Conservation (phyloP, 2,113 vertebrate species). For the Pseudolaguvia tuberculata region DNA sequence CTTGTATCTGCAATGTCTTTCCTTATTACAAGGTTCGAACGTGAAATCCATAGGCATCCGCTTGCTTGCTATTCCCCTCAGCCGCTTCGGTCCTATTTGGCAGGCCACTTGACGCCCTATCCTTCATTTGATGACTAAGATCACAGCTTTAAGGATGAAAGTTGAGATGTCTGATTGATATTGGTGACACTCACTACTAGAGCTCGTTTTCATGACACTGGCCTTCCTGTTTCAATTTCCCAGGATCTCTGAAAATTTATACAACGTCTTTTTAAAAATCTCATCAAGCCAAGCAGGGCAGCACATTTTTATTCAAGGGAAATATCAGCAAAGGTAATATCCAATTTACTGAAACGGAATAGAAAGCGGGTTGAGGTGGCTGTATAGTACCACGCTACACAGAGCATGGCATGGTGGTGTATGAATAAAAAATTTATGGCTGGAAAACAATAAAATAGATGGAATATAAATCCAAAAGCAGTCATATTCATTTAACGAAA, state of each 20-base stretch:
- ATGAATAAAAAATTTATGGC: conserved; percentile 69
- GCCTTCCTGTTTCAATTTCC: conserved; percentile 69
- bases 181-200: conserved; percentile 63
- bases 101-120: conserved; percentile 62
- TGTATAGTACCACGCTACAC: conserved; percentile 73
- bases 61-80: conserved; percentile 49
- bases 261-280: conserved; percentile 49
- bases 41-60: conserved; percentile 6
- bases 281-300: conserved; percentile 62
- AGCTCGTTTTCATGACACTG: conserved; percentile 59
- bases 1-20: neutral
- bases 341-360: conserved; percentile 70
- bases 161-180: conserved; percentile 67
- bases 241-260: conserved; percentile 63
- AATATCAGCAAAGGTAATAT: conserved; percentile 73
- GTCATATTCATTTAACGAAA: conserved; percentile 71
- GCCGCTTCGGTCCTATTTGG: conserved; percentile 58
- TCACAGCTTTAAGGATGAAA: conserved; percentile 64
- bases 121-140: conserved; percentile 68
- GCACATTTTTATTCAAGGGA: conserved; percentile 68
- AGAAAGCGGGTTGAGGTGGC: conserved; percentile 66
- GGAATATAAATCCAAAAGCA: conserved; percentile 62
- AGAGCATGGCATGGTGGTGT: conserved; percentile 68
- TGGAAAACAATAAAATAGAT: conserved; percentile 48
- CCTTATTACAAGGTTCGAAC: conserved; percentile 21